phyloP scores from a whole-genome alignment of 2,797 vertebrate species.

The Remorina albescens region DNA sequence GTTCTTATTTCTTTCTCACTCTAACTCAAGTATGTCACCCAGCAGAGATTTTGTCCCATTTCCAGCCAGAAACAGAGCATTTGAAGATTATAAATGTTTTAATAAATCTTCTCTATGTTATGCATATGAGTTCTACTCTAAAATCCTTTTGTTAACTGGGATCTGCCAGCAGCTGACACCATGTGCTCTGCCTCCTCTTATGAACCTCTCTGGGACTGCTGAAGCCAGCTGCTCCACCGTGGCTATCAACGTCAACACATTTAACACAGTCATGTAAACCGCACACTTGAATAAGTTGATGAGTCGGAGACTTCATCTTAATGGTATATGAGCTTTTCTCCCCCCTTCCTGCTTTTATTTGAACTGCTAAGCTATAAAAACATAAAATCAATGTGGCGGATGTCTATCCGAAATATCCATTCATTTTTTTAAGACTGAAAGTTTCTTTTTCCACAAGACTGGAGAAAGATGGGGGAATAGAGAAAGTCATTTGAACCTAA shows the following conservation, averaged over 20 bases:
- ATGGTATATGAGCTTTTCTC: conserved; percentile 38
- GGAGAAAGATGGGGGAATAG: conserved; percentile 34
- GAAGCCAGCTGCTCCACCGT: conserved; percentile 75
- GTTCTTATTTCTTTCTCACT: conserved; percentile 26
- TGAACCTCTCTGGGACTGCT: conserved; percentile 69
- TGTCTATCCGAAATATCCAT: conserved; percentile 34
- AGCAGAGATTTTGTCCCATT: conserved; percentile 29
- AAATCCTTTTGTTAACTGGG: conserved; percentile 61
- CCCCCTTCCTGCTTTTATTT: conserved; percentile 35
- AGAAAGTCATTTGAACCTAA: conserved; percentile 43
- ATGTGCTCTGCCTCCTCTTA: conserved; percentile 69
- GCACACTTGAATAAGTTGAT: conserved; percentile 69
- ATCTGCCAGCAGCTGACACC: conserved; percentile 75
- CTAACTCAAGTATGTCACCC: conserved; percentile 22
- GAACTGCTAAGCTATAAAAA: conserved; percentile 38
- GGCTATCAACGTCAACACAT: conserved; percentile 72
- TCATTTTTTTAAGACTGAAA: conserved; percentile 21
- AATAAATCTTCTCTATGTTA: conserved; percentile 46
- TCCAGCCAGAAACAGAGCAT: conserved; percentile 34
- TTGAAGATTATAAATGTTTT: conserved; percentile 38
- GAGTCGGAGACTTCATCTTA: conserved; percentile 62
- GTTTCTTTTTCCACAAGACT: conserved; percentile 15
- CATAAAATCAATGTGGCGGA: conserved; percentile 24
- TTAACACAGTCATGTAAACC: conserved; percentile 77
- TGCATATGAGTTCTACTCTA: conserved; percentile 58